These are phyloP conservation scores for Brachylomia viminalis DNA, from an alignment of 2,888 invertebrate genomes.

Conservation along the genomic window DNA sequence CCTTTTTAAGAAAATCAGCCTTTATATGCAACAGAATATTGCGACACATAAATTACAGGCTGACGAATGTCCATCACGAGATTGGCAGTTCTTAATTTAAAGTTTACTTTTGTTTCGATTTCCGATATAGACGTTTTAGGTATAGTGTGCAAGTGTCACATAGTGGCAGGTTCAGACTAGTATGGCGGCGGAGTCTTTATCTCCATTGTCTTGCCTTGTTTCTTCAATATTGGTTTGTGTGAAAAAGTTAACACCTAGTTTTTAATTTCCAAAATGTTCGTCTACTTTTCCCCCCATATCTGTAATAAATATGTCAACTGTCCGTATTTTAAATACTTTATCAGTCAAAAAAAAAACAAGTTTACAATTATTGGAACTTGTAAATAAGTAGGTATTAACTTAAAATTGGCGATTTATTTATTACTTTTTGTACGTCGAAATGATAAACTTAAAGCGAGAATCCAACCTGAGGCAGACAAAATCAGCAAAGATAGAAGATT, in stretches of 20 bases:
- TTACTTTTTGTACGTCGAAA: constrained; percentile 15
- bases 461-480: neutral
- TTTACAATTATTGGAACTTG: constrained; percentile 31
- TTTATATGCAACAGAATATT: constrained; percentile 64
- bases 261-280: neutral
- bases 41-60: constrained; percentile 71
- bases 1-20: constrained; percentile 75
- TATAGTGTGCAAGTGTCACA: constrained; percentile 23
- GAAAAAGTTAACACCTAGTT: neutral
- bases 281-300: neutral
- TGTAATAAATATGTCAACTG: constrained; percentile 22
- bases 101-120: constrained; percentile 49
- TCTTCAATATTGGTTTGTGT: neutral
- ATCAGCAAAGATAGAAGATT: neutral
- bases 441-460: constrained; percentile 24
- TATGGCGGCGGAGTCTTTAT: neutral
- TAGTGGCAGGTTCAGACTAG: neutral
- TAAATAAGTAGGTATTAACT: constrained; percentile 38
- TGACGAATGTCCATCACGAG: constrained; percentile 71
- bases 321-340: constrained; percentile 39
- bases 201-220: neutral
- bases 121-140: constrained; percentile 1
- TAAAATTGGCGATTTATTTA: constrained; percentile 45
- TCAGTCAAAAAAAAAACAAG: constrained; percentile 18
- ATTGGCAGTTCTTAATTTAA: constrained; percentile 69